Evolutionary conservation across 2,888 invertebrate species (phyloP), one percentile per base, ranked within the genome.

Genomic region (Ochropleura leucogaster): DNA sequence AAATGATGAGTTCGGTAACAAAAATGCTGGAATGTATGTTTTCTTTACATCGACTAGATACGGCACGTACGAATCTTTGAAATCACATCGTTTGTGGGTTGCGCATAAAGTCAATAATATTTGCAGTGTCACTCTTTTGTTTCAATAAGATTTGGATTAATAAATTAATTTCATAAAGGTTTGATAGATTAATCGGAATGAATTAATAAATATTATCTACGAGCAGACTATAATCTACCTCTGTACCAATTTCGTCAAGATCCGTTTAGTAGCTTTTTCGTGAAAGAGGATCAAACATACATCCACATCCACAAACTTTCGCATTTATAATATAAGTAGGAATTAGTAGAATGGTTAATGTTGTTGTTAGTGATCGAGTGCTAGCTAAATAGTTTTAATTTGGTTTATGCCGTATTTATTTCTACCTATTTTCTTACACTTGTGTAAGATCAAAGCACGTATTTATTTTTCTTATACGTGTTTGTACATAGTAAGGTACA

Each of bases 11-110:
- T 59, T 72, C 20, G 67, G 68, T 49, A 51, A 60, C 59, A 68
- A 77, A 67, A 73, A 70, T 60, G 60, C 10, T 60, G 80, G 80
- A 81, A 81, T 81, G 77, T 82, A 30, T 77, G 59, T 65, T 77
- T 81, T 67, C 40, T 10, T 59, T 60, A 64, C 42, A 57, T 57
- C 42, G 18, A 65, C 7, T 51, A 81, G 82, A 81, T 81, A 82
- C 42, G 67, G 64, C 80, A 81, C 80, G 80, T 73, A 76, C 67
- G 16, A 68, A 72, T 72, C 68, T 74, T 80, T 71, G 62, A 68
- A 44, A 77, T 68, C 57, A 59, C 62, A 68, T 44, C 66, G 18
- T 46, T 68, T 63, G 49, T 68, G 42, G 18, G 42, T 66, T 53
- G 66, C 47, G 53, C 66, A 81, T 81, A 46, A 69, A 62, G 40